Evolutionary conservation across 64 coral and sea anemone genomes (phyloP), one percentile per base, ranked within the genome.

Genomic region (Acropora tenuis): DNA sequence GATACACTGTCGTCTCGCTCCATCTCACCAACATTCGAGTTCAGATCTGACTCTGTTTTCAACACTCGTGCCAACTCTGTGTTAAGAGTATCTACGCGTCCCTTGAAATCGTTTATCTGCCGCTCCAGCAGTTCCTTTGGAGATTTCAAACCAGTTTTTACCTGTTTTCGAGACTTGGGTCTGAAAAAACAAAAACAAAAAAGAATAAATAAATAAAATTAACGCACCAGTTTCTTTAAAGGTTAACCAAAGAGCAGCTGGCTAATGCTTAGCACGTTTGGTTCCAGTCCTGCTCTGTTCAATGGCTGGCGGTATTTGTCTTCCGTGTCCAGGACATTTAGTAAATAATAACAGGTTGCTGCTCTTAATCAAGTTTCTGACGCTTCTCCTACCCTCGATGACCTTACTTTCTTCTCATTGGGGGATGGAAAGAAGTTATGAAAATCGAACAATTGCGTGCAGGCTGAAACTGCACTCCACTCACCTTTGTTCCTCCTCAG

Each of bases 41-140:
- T 93, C 11, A 97, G 79, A 42, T 94, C 77, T 3, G 95, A 81
- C 60, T 97, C 95, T 0, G 83, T 90, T 86, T 97, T 97, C 83
- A 97, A 91, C 1, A 91, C 84, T 41, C 94, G 92, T 5, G 95
- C 90, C 8, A 97, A 71, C 78, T 97, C 95, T 46, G 79, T 78
- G 78, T 97, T 97, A 1, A 90, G 59, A 10, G 80, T 83, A 55
- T 97, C 95, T 7, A 87, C 93, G 30, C 89, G 76, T 45, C 92
- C 80, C 69, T 97, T 88, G 40, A 94, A 73, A 67, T 94, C 82
- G 60, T 89, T 94, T 10, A 94, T 94, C 63, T 97, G 95, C 9
- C 89, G 85, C 52, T 88, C 74, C n/a, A 97, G 84, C 20, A 97
- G 88, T 94, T 97, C 88, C 43, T 88, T 97, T 43, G 95, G 95